Base-by-base conservation (phyloP, 2,797 vertebrate genomes). In the Prionace glauca region DNA sequence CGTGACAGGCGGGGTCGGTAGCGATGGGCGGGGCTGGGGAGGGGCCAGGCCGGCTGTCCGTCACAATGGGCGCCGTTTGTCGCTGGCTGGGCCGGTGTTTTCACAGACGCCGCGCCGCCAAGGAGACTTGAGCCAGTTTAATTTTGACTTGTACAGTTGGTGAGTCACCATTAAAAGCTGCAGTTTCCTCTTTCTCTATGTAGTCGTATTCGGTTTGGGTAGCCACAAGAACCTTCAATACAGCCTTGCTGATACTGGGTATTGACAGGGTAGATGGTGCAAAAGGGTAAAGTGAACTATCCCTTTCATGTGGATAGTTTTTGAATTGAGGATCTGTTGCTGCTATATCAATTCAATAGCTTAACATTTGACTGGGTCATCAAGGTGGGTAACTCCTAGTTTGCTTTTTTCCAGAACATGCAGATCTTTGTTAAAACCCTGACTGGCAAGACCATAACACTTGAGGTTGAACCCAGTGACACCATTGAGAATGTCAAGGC, bases 401-500 rank as follows among this genome's bases (percentile, higher is more conserved):
- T 65, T 7, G 1, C 67, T 92, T 7, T 9, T 67, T 92, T 92
- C 0, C 62, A 92, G 69, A 74, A 24, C 29, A 94, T 94, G 93
- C 93, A 91, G 88, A 91, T 91, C 88, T 91, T 91, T 91, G 88
- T 91, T 4, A 91, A 91, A n/a, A 91, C 88, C 88, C 56, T 91
- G 60, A 91, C 88, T 32, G 88, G 88, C 88, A 94, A 95, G 11
- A 62, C 94, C 65, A 95, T 95, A 18, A 95, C 94, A 18, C 94
- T 95, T 41, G 94, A 95, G 79, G 94, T 95, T 74, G 94, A 95
- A 20, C 94, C 94, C 71, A 95, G 94, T 95, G 94, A 95, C 60
- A 95, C 94, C 94, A 95, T 77, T 95, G 94, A 95, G 32, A 95
- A 95, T 95, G 94, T 95, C n/a, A 95, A 95, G 67, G 94, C 94